Conservation (phyloP, 23 tunicate genomes). For the Botrylloides violaceus region DNA sequence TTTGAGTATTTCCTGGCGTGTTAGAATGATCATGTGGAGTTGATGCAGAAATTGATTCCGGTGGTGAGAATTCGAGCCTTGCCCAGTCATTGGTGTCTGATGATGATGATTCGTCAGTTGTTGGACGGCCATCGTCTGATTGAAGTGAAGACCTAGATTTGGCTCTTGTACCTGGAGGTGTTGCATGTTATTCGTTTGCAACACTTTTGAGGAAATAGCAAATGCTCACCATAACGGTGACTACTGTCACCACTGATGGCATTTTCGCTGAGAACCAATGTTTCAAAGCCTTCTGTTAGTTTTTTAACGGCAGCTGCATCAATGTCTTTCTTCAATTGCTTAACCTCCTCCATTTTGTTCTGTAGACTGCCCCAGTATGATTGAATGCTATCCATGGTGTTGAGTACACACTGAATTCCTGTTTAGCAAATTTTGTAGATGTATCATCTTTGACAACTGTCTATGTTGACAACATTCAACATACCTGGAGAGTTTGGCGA, state of each 20-base stretch:
- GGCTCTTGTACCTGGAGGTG: background rate
- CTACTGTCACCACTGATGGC: background rate
- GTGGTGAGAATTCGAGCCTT: background rate
- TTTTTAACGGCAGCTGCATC: background rate
- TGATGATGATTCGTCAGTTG: background rate
- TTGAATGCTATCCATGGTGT: background rate
- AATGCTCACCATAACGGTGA: conserved; percentile 15
- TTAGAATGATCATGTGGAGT: too few relatives aligned
- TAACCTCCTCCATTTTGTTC: background rate
- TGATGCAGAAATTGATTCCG: too few relatives aligned
- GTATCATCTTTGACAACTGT: too few relatives aligned
- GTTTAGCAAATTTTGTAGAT: too few relatives aligned
- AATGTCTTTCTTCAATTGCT: background rate
- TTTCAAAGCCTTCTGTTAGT: conserved; percentile 1
- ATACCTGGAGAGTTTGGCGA: conserved; percentile 10
- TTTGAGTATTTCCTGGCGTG: too few relatives aligned
- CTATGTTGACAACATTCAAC: background rate
- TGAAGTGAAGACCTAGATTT: background rate
- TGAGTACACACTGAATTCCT: conserved; percentile 10
- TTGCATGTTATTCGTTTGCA: background rate
- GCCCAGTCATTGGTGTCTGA: background rate
- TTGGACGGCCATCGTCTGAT: background rate
- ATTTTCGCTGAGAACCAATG: background rate
- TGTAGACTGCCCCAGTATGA: conserved; percentile 9
- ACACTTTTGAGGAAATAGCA: too few relatives aligned